These are phyloP conservation scores for Macropus fuliginosus DNA, from an alignment of 2,797 vertebrate species.

Conservation along the genomic window DNA sequence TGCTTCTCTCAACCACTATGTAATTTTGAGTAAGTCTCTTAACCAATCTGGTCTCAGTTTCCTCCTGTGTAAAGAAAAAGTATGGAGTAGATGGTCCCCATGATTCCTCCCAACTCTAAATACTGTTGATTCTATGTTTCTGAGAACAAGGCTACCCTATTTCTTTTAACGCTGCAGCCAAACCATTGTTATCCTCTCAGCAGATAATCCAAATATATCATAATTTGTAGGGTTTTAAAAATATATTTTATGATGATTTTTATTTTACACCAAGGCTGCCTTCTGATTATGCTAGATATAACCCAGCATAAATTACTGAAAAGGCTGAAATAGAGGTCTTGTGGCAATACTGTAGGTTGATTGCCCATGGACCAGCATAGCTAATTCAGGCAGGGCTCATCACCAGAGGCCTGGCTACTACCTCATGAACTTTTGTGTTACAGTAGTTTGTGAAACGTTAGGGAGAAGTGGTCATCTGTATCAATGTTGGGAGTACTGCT, in stretches of 20 bases:
- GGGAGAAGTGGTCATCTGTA: too few species aligned
- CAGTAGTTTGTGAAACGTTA: too few species aligned
- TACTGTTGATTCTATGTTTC: not conserved
- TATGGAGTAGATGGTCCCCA: not conserved
- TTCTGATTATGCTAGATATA: not conserved
- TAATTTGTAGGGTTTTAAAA: not conserved
- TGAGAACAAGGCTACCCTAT: not conserved
- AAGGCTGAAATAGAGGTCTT: too few species aligned
- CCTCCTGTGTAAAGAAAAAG: not conserved
- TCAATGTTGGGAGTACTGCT: too few species aligned
- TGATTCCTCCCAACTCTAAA: not conserved
- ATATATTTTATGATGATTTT: not conserved
- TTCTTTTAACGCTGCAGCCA: not conserved
- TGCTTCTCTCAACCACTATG: not conserved
- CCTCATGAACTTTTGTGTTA: too few species aligned
- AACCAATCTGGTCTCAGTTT: not conserved
- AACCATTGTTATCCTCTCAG: not conserved
- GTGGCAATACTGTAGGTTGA: too few species aligned
- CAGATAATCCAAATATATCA: not conserved
- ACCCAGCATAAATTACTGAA: not conserved
- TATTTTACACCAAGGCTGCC: not conserved
- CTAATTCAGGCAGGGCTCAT: too few species aligned
- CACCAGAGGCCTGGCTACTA: too few species aligned
- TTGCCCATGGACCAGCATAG: too few species aligned
- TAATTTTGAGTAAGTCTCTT: not conserved